Evolutionary conservation across 1,140 invertebrate species (phyloP).

Genomic region (Coenobita brevimanus): DNA sequence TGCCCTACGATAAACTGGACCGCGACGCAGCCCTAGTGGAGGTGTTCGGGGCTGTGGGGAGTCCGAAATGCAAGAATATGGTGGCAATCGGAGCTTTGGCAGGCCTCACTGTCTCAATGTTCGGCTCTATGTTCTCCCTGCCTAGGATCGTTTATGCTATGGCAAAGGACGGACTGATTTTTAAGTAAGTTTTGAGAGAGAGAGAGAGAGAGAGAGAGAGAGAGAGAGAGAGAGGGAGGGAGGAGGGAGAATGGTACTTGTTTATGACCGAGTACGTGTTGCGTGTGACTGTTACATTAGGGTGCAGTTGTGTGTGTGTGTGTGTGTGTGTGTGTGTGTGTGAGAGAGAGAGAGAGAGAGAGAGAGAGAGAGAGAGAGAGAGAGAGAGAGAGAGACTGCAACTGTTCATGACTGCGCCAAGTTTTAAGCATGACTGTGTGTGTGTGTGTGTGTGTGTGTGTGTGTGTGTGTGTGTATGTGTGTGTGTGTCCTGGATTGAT

Average conservation of each 20-base stretch:
- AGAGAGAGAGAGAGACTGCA: no score
- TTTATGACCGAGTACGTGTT: not conserved
- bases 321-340: constrained; percentile 19
- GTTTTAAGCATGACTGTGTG: not conserved
- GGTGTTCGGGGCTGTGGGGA: constrained; percentile 93
- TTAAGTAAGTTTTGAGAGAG: constrained; percentile 72
- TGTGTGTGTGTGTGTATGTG: not conserved
- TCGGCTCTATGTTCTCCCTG: constrained; percentile 98
- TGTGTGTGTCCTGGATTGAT: not conserved
- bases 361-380: no score
- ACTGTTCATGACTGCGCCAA: no score
- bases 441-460: constrained; percentile 2
- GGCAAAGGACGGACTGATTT: constrained; percentile 94
- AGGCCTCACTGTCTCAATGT: constrained; percentile 92
- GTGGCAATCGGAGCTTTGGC: constrained; percentile 92
- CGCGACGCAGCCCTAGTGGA: constrained; percentile 89
- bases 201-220: constrained; percentile 8
- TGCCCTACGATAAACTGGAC: constrained; percentile 72
- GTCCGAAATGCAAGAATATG: constrained; percentile 89
- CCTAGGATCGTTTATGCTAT: constrained; percentile 95
- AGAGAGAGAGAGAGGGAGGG: not conserved
- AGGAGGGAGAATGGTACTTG: not conserved
- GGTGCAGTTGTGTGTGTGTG: not conserved
- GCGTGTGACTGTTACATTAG: not conserved
- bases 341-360: no score